Conservation (phyloP, 2,113 vertebrate species). For the Alaudala cheleensis region DNA sequence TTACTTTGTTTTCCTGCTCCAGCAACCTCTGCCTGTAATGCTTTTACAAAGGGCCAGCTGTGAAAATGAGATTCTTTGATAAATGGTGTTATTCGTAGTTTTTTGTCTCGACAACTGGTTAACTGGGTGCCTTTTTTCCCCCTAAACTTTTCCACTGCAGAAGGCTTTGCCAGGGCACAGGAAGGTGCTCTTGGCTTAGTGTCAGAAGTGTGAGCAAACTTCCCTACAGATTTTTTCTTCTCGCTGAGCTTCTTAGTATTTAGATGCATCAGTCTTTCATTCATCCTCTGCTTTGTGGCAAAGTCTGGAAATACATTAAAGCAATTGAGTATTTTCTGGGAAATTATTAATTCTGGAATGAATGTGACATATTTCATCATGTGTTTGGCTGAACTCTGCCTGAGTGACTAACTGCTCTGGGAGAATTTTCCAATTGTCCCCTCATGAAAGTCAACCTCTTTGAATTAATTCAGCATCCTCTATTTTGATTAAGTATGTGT, state of each 20-base stretch:
- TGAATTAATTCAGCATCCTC: conserved; percentile 55
- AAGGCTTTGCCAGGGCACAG: not conserved
- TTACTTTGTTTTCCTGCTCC: not conserved
- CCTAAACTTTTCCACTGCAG: not conserved
- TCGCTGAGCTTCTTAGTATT: not conserved
- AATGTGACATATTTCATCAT: conserved; percentile 27
- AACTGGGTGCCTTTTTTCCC: not conserved
- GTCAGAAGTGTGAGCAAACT: not conserved
- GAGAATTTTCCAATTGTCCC: conserved; percentile 18
- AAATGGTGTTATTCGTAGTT: not conserved
- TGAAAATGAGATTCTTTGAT: conserved; percentile 16
- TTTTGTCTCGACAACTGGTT: not conserved
- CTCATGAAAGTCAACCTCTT: conserved; percentile 41
- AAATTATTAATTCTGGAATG: conserved; percentile 5
- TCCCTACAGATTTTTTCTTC: not conserved
- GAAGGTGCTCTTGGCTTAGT: not conserved
- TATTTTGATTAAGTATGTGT: conserved; percentile 69
- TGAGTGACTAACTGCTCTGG: conserved; percentile 44
- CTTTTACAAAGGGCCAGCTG: conserved; percentile 5
- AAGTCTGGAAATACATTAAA: not conserved
- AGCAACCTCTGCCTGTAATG: not conserved
- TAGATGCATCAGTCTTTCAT: not conserved
- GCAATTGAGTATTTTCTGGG: conserved; percentile 27
- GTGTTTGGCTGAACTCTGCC: conserved; percentile 28
- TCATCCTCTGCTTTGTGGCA: not conserved